Percentiles rank a stretch among this genome's conserved stretches.
Evolutionary conservation across 2,888 invertebrate genomes (phyloP).

Genomic region (Eristalis tenax): DNA sequence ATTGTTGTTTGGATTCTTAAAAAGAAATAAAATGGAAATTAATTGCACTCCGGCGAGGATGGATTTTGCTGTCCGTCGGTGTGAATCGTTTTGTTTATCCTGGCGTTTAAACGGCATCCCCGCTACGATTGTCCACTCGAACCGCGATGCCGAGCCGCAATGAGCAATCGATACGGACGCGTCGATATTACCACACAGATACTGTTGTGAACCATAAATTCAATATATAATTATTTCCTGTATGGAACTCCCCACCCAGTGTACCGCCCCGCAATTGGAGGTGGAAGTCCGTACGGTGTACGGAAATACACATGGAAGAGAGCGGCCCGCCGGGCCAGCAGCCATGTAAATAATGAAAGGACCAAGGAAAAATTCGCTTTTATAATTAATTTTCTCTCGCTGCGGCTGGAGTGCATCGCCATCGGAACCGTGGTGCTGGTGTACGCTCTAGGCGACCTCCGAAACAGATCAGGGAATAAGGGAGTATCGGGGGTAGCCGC

Average conservation of each 20-base stretch:
- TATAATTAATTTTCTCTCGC: constrained; percentile 71
- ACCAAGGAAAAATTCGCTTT: constrained; percentile 68
- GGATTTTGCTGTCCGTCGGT: constrained; percentile 68
- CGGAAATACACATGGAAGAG: constrained; percentile 70
- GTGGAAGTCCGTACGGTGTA: constrained; percentile 62
- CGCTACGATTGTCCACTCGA: constrained; percentile 13
- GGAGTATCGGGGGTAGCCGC: background rate
- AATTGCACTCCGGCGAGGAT: constrained; percentile 66
- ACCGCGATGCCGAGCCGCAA: background rate
- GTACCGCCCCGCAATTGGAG: constrained; percentile 49
- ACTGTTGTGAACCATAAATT: constrained; percentile 66
- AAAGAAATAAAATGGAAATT: constrained; percentile 70
- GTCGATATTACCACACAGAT: constrained; percentile 71
- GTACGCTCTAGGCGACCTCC: constrained; percentile 29
- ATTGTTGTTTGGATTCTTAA: constrained; percentile 69
- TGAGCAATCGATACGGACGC: constrained; percentile 64
- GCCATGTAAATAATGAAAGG: constrained; percentile 69
- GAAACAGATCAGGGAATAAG: background rate
- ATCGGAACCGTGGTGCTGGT: background rate
- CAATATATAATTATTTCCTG: constrained; percentile 72
- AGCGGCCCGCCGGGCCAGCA: constrained; percentile 50
- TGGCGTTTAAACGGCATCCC: constrained; percentile 67
- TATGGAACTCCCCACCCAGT: constrained; percentile 67
- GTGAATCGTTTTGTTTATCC: constrained; percentile 71
- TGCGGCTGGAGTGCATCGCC: constrained; percentile 27